phyloP scores from a whole-genome alignment of 1,140 invertebrate species.

The Microplitis mediator region DNA sequence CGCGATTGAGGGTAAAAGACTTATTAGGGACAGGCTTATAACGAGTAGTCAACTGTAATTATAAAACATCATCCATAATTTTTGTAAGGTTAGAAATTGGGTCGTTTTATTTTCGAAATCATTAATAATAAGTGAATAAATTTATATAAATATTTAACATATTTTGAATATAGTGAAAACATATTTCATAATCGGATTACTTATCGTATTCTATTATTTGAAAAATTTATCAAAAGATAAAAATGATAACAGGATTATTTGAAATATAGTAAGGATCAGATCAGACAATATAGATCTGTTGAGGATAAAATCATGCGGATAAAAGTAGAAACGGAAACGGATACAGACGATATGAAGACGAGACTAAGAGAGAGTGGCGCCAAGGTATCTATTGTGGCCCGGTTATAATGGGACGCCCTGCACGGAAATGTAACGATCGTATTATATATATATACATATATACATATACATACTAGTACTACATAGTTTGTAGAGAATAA shows the following conservation, averaged over 20 bases:
- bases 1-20: no score
- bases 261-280: neutral
- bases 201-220: no score
- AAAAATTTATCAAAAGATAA: neutral
- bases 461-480: no score
- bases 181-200: no score
- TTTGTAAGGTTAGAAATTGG: no score
- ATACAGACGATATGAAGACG: conserved; percentile 13
- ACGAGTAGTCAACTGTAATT: no score
- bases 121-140: no score
- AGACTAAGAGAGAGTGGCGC: conserved; percentile 17
- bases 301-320: conserved; percentile 12
- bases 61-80: no score
- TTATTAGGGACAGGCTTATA: no score
- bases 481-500: conserved; percentile 29
- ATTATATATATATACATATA: neutral
- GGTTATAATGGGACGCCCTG: conserved; percentile 28
- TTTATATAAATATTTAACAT: no score
- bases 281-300: neutral
- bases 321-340: conserved; percentile 20
- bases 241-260: neutral
- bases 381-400: conserved; percentile 31
- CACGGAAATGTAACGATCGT: conserved; percentile 34
- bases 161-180: no score
- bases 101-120: no score